phyloP scores from a whole-genome alignment of 2,888 invertebrate species.

The Lutraria lutraria region DNA sequence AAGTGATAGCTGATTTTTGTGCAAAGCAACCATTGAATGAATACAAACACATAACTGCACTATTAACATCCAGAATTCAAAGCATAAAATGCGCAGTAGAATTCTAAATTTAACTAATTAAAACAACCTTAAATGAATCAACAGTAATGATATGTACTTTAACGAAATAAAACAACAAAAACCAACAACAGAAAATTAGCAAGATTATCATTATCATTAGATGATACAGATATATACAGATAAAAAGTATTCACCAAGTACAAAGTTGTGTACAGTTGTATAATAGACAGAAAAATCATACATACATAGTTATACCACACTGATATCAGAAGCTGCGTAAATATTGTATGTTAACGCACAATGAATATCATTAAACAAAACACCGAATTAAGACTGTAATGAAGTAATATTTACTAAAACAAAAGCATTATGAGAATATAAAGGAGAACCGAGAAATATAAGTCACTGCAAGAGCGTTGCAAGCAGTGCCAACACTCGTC shows the following conservation, averaged over 20 bases:
- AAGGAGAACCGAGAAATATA: not conserved
- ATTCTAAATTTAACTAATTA: not conserved
- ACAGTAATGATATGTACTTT: slow-evolving; percentile 25
- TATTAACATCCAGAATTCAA: not conserved
- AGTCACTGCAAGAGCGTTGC: not conserved
- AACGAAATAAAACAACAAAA: not conserved
- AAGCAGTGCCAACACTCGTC: not conserved
- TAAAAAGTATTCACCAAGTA: not conserved
- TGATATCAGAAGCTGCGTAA: not conserved
- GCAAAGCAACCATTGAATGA: not conserved
- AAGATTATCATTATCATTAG: not conserved
- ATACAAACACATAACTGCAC: not conserved
- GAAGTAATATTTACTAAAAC: not conserved
- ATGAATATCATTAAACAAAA: not conserved
- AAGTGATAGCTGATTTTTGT: no score
- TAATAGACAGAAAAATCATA: not conserved
- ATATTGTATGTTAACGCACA: not conserved
- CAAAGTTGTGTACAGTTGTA: not conserved
- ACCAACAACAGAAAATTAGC: slow-evolving; percentile 5
- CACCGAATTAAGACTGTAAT: not conserved
- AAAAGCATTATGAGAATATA: not conserved
- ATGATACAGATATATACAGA: slow-evolving; percentile 1
- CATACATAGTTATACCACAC: not conserved
- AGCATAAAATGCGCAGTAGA: not conserved
- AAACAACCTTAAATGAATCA: not conserved